These are phyloP conservation scores for Heteropelma amictum DNA, from an alignment of 2,888 invertebrate species.

Conservation along the genomic window DNA sequence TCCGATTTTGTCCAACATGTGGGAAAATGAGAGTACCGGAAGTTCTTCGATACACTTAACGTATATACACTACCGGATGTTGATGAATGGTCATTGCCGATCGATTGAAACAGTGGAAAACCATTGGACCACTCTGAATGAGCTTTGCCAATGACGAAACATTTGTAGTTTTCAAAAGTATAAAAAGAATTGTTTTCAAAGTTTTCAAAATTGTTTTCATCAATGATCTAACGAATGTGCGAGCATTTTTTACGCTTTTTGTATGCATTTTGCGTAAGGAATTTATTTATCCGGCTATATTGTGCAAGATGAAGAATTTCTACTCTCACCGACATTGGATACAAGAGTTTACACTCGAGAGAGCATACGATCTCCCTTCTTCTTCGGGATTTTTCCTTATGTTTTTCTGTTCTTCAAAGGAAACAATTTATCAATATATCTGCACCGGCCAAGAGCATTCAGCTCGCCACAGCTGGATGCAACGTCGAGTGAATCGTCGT, in stretches of 20 bases:
- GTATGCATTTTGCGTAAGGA: too few relatives aligned
- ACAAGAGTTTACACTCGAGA: not conserved
- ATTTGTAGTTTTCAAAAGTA: too few relatives aligned
- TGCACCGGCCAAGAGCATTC: conserved; percentile 34
- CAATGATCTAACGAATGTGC: too few relatives aligned
- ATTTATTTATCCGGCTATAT: too few relatives aligned
- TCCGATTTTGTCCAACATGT: not conserved
- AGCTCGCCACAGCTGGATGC: conserved; percentile 49
- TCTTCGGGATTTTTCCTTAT: not conserved
- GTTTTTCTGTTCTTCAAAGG: conserved; percentile 18
- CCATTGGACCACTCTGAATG: too few relatives aligned
- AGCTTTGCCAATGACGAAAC: too few relatives aligned
- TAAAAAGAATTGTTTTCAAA: not conserved
- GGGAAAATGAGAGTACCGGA: not conserved
- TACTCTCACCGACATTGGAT: too few relatives aligned
- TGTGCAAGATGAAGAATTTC: too few relatives aligned
- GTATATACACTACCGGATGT: too few relatives aligned
- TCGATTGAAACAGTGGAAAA: too few relatives aligned
- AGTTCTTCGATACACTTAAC: not conserved
- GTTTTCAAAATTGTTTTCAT: too few relatives aligned
- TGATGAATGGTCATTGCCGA: not conserved
- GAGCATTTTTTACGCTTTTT: too few relatives aligned
- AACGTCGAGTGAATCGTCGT: conserved; percentile 23
- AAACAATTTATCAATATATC: conserved; percentile 48
- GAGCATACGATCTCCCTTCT: not conserved